Base-by-base conservation (phyloP, 2,797 vertebrate species). In the Enteromius mattozi region DNA sequence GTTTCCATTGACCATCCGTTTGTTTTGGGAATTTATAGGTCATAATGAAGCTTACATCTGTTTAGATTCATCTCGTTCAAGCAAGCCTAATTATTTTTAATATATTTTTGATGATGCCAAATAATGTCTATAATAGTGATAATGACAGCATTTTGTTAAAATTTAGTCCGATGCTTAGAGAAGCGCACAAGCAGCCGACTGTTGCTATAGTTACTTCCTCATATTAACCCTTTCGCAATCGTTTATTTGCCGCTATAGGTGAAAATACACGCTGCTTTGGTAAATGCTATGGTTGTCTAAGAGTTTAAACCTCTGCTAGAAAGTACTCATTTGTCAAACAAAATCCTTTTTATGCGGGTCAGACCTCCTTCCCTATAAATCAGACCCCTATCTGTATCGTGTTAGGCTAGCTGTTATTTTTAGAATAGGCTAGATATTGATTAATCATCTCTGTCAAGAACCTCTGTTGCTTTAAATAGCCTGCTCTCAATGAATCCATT, bases 191-290 rank as follows among this genome's bases (percentile, higher is more conserved):
- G 51, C 21, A 40, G 74, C 51, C 3, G 16, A 45, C 40, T 65
- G 59, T 65, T 79, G 37, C 76, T 21, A 79, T 66, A 24, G 40
- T 79, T n/a, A 49, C 74, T 4, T 12, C 47, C n/a, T 27, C 4
- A 21, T 0, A 33, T 14, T 6, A 47, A 30, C 40, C 77, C n/a
- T 59, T 24, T 76, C 6, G 12, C 6, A 0, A 24, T 21, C 7
- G 3, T 76, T 17, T n/a, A 17, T 51, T n/a, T 75, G 4, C 24
- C 6, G 16, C 69, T 35, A 10, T 42, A 42, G 17, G 27, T 74
- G 5, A 54, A 66, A 54, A 56, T 19, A 33, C 1, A 30, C 6
- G 1, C 3, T 17, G 6, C 13, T 76, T 76, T 56, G 19, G 21
- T 24, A 4, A 24, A 21, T 9, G 24, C 33, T 16, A 17, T 35